Conservation (phyloP, 2,797 vertebrate species). For the Macroramphosus scolopax region DNA sequence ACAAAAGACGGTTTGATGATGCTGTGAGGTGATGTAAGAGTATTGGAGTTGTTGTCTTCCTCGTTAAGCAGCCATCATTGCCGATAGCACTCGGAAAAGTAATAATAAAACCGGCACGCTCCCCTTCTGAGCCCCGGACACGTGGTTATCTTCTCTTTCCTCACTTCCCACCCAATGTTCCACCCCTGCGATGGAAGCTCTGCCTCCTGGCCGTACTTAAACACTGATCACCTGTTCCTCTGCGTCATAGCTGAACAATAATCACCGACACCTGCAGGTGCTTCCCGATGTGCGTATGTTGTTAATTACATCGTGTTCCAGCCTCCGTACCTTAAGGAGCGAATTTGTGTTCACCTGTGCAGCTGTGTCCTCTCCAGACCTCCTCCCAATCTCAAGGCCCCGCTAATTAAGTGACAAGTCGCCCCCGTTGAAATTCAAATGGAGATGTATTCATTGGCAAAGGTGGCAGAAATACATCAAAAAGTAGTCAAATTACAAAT, state of each 20-base stretch:
- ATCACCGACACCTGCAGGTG: too few species aligned
- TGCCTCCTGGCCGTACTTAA: constrained; percentile 16
- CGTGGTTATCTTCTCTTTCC: constrained; percentile 6
- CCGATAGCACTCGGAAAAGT: too few species aligned
- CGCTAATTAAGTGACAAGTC: constrained; percentile 50
- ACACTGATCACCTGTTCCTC: constrained; percentile 27
- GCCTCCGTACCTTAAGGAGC: background rate
- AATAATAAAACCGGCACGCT: constrained; percentile 16
- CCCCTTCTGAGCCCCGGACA: constrained; percentile 33
- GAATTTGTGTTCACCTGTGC: constrained; percentile 26
- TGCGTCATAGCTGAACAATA: too few species aligned
- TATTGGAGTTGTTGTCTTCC: too few species aligned
- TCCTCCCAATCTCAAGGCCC: constrained; percentile 20
- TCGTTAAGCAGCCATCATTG: too few species aligned
- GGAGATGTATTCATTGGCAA: constrained; percentile 25
- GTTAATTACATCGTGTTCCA: constrained; percentile 12
- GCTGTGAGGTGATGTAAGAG: too few species aligned
- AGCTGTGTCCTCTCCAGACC: constrained; percentile 28
- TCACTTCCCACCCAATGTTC: too few species aligned
- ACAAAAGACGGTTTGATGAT: too few species aligned
- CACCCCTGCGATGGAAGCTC: constrained; percentile 20
- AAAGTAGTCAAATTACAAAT: too few species aligned
- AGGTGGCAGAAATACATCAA: too few species aligned
- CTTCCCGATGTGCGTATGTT: constrained; percentile 5
- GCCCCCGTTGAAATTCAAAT: constrained; percentile 28